Conservation (phyloP, 2,113 vertebrate genomes). For the Nannobrachium achirus region DNA sequence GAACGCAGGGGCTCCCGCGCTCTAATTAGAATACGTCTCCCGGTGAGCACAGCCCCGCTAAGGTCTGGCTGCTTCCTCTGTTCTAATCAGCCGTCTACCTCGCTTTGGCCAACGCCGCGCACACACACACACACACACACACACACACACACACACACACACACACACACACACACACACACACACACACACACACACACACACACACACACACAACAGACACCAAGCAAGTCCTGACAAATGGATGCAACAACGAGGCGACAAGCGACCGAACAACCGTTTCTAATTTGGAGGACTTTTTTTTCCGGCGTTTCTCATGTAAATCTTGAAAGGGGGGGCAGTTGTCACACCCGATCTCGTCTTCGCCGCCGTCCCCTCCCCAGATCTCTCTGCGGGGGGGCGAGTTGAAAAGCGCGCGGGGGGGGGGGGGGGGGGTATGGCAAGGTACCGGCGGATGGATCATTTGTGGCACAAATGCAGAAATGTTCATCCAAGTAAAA, state of each 20-base stretch:
- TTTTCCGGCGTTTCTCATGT: slow-evolving; percentile 36
- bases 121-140: slow-evolving; percentile 47
- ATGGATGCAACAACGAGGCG: slow-evolving; percentile 48
- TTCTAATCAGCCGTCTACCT: slow-evolving; percentile 61
- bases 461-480: slow-evolving; percentile 24
- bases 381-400: slow-evolving; percentile 29
- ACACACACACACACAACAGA: slow-evolving; percentile 47
- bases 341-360: slow-evolving; percentile 14
- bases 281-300: slow-evolving; percentile 50
- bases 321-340: slow-evolving; percentile 36
- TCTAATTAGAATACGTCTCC: slow-evolving; percentile 77
- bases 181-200: slow-evolving; percentile 49
- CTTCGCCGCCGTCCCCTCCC: slow-evolving; percentile 23
- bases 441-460: slow-evolving; percentile 12
- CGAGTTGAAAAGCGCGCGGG: slow-evolving; percentile 21
- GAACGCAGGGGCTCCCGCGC: slow-evolving; percentile 52
- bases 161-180: slow-evolving; percentile 46
- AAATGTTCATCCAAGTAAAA: slow-evolving; percentile 26
- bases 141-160: slow-evolving; percentile 49
- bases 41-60: slow-evolving; percentile 55
- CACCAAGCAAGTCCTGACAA: slow-evolving; percentile 52
- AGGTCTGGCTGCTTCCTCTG: slow-evolving; percentile 53
- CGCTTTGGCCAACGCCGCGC: slow-evolving; percentile 41
- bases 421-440: no score
- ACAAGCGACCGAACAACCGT: slow-evolving; percentile 45